Evolutionary conservation across 2,888 invertebrate genomes (phyloP).

Genomic region (Melanophora roralis): DNA sequence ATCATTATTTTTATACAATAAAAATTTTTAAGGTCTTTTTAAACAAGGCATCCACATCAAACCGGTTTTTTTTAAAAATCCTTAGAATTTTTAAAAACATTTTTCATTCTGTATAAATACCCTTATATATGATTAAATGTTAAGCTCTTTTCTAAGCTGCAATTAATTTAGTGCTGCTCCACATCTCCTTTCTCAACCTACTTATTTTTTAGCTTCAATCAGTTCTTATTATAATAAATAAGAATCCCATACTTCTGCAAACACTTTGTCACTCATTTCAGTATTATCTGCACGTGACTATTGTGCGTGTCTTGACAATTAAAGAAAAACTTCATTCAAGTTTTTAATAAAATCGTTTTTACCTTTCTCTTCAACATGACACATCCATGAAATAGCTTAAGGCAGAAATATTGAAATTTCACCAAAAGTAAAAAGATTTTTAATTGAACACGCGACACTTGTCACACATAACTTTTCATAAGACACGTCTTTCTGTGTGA

Average conservation of each 20-base stretch:
- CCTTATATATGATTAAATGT: too few species aligned
- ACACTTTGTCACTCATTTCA: conserved; percentile 47
- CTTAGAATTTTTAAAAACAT: too few species aligned
- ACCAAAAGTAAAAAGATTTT: conserved; percentile 13
- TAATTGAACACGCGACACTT: conserved; percentile 62
- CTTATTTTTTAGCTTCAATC: too few species aligned
- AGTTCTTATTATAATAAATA: neutral
- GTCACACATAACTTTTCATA: conserved; percentile 50
- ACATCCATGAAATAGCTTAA: neutral
- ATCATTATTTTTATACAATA: too few species aligned
- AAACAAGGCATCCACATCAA: too few species aligned
- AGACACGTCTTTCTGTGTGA: conserved; percentile 53
- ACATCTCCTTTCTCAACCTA: too few species aligned
- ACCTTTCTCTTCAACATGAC: neutral
- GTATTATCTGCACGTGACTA: conserved; percentile 39
- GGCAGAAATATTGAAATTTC: neutral
- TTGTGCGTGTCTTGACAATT: neutral
- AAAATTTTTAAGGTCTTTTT: too few species aligned
- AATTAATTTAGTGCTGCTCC: too few species aligned
- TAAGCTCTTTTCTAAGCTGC: too few species aligned
- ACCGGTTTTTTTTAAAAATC: too few species aligned
- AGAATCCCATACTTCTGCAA: conserved; percentile 14
- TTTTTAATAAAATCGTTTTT: conserved; percentile 6
- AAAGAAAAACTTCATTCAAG: conserved; percentile 6
- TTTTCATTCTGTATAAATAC: too few species aligned